Base-by-base conservation (phyloP, 1,140 invertebrate species). In the Pantala flavescens region DNA sequence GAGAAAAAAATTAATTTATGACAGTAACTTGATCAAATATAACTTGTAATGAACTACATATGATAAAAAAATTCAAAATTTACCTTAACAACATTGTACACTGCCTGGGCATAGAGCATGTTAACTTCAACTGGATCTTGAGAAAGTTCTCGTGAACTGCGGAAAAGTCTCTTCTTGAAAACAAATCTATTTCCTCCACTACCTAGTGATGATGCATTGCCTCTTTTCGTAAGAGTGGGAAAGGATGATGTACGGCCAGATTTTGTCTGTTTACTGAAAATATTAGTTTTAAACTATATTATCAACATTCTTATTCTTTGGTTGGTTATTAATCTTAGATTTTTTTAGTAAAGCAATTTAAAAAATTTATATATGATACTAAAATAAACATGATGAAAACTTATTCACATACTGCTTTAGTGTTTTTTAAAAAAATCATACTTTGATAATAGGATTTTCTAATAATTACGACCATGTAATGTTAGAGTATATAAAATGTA, bases 41-140 rank as follows among this genome's bases (percentile, higher is more conserved):
- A n/a, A n/a, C n/a, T n/a, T n/a, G n/a, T n/a, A 55, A 12, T 19
- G 24, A 21, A 75, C 7, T 43, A 75, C 19, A 43, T 75, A 43
- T 3, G 28, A 71, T 1, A 21, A 75, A 23, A 28, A 21, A 42
- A 42, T 14, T 3, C 24, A 63, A 36, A 73, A 82, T 78, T 81
- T 87, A 96, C 94, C 87, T 96, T 96, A 9, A 98, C 95, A 70
- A 98, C 94, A 80, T 91, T 93, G 80, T 97, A 91, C 0, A 98
- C 95, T 77, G 95, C 95, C 84, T 98, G 96, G 55, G 96, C 93
- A 84, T 97, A 98, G 0, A 98, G 84, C 78, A 98, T 87, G 79
- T 95, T 95, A 7, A 98, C 93, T 86, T 98, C 96, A 0, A 98
- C 93, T 0, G 95, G 95, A 84, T 98, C 96, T 82, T 97, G 95